Evolutionary conservation across 2,113 vertebrate species (phyloP), one percentile per base, ranked within the genome.

Genomic region (Brachyhypopomus gauderio): DNA sequence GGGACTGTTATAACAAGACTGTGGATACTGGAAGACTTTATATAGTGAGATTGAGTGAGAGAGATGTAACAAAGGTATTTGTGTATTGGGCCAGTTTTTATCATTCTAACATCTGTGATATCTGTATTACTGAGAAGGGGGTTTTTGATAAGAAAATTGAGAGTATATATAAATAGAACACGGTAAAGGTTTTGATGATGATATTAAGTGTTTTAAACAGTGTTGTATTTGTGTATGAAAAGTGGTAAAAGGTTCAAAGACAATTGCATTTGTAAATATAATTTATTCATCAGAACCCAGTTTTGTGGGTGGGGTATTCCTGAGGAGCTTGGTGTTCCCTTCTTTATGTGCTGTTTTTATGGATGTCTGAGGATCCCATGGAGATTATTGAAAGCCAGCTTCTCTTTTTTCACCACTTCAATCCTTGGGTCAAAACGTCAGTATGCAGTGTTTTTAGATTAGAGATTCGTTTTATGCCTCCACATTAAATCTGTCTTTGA

Each of bases 201-300:
- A 69, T 84, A 77, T 74, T 76, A 78, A 77, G 59, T 25, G 72
- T 86, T 86, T 87, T 86, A 86, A 88, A 90, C 87, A 59, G 86
- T 87, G 81, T 87, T 83, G 86, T 90, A 83, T 92, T 90, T 88
- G 84, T 91, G 90, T 92, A 90, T 86, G 85, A 87, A 90, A 88
- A 85, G 87, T 88, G 87, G 85, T 82, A 89, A 87, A 90, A 89
- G 79, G 69, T 66, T 67, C 72, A 90, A 84, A 41, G 73, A 71
- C 48, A 69, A 67, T 70, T 76, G 75, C 34, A 77, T 90, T 90
- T 94, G 92, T 93, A 93, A 91, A 94, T 93, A 93, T 91, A 91
- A 93, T 91, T 93, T 93, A 92, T 93, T 93, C 70, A 83, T 80
- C 56, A 73, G 85, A 55, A 77, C 86, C 89, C 90, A 91, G 82